phyloP scores from a whole-genome alignment of 2,888 invertebrate genomes.

The Cheilosia urbana region DNA sequence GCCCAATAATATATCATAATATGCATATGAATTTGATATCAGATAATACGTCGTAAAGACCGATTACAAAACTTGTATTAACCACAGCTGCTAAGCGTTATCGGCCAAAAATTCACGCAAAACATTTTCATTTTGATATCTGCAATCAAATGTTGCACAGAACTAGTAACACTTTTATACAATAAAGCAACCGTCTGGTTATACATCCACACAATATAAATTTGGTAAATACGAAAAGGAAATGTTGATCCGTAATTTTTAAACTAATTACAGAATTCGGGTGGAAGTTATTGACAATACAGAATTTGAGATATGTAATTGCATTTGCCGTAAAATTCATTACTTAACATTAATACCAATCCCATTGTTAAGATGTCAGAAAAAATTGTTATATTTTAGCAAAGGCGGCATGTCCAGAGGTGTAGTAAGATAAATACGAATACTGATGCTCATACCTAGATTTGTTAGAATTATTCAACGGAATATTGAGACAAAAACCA shows the following conservation, averaged over 20 bases:
- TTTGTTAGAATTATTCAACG: slow-evolving; percentile 71
- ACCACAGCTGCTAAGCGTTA: no score
- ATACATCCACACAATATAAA: neutral
- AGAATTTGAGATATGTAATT: neutral
- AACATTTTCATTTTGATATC: neutral
- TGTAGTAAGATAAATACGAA: neutral
- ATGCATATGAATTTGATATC: no score
- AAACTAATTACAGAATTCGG: no score
- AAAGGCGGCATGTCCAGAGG: neutral
- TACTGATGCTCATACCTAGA: slow-evolving; percentile 32
- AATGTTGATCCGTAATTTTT: no score
- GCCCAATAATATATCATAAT: no score
- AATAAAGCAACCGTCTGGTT: neutral
- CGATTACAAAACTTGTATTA: no score
- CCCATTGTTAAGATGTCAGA: neutral
- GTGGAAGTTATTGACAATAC: no score
- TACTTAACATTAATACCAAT: slow-evolving; percentile 1
- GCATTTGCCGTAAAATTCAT: neutral
- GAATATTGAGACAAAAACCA: slow-evolving; percentile 80
- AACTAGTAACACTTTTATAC: neutral
- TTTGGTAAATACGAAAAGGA: no score
- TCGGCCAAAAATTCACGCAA: no score
- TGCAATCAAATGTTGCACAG: neutral
- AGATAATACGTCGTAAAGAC: no score
- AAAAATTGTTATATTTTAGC: neutral